A percentile compares a stretch with the other conserved stretches of the same genome.
These are phyloP conservation scores for Adrianichthys oophorus DNA, from an alignment of 2,797 vertebrate genomes.

Conservation along the genomic window DNA sequence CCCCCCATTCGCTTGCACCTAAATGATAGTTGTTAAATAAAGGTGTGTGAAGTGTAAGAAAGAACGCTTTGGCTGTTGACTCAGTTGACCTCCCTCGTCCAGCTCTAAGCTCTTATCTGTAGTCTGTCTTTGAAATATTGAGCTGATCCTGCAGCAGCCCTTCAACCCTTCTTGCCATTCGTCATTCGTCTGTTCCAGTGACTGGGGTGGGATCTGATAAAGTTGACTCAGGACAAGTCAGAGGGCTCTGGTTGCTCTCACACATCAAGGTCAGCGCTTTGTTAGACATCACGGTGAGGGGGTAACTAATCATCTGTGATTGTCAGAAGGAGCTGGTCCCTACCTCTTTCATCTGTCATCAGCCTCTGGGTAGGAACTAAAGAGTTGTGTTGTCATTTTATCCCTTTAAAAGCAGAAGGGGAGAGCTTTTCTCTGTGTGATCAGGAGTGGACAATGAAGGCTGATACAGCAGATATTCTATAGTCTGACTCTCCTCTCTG, in stretches of 20 bases:
- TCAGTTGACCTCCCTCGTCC: constrained; percentile 42
- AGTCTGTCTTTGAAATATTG: constrained; percentile 72
- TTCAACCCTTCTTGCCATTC: constrained; percentile 53
- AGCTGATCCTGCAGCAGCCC: constrained; percentile 48
- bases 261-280: constrained; percentile 74
- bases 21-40: constrained; percentile 11
- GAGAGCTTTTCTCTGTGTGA: constrained; percentile 48
- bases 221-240: constrained; percentile 40
- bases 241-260: constrained; percentile 69
- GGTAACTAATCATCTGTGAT: constrained; percentile 52
- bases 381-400: constrained; percentile 38
- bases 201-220: constrained; percentile 59
- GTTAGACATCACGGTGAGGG: constrained; percentile 44
- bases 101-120: constrained; percentile 58
- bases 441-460: constrained; percentile 57
- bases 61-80: constrained; percentile 40
- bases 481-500: constrained; percentile 61
- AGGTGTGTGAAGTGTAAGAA: constrained; percentile 28
- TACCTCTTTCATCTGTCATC: constrained; percentile 23
- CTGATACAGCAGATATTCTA: constrained; percentile 74
- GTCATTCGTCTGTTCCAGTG: constrained; percentile 26
- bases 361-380: constrained; percentile 12
- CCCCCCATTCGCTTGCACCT: neutral
- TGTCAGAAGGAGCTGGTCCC: constrained; percentile 39
- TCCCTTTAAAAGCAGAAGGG: constrained; percentile 42